These are phyloP conservation scores for Drosophila ercepeae DNA, from an alignment of 1,140 invertebrate species.

Conservation along the genomic window DNA sequence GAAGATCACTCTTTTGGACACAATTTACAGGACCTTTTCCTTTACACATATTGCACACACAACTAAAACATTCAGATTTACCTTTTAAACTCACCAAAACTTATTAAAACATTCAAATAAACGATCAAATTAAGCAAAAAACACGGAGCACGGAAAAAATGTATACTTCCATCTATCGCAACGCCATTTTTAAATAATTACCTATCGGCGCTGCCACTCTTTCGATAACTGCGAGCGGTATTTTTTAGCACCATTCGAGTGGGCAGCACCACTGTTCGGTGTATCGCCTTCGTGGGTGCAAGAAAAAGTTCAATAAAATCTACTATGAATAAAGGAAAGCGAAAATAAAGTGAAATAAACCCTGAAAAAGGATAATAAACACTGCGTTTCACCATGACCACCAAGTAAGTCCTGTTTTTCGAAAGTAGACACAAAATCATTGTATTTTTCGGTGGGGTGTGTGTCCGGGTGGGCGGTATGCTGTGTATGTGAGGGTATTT, in stretches of 20 bases:
- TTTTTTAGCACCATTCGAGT: not conserved
- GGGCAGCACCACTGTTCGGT: not conserved
- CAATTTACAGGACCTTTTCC: constrained; percentile 3
- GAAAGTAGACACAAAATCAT: not conserved
- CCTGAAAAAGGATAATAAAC: constrained; percentile 10
- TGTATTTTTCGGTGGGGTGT: constrained; percentile 2
- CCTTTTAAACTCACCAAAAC: constrained; percentile 67
- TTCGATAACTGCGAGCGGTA: not conserved
- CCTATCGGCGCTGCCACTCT: not conserved
- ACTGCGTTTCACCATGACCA: constrained; percentile 50
- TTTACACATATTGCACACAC: not conserved
- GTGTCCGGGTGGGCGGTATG: constrained; percentile 48
- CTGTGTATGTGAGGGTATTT: constrained; percentile 70
- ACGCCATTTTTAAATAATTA: constrained; percentile 49
- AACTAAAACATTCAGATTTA: not conserved
- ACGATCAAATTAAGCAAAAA: constrained; percentile 75
- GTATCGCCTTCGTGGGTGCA: constrained; percentile 2
- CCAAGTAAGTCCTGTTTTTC: constrained; percentile 60
- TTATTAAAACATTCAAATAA: constrained; percentile 73
- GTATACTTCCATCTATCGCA: constrained; percentile 50
- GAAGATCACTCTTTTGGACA: constrained; percentile 39
- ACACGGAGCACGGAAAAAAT: constrained; percentile 65
- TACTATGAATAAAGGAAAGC: constrained; percentile 42
- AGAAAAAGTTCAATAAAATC: constrained; percentile 12
- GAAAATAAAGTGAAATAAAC: constrained; percentile 43